Percentiles rank a stretch among this genome's conserved stretches.
These are phyloP conservation scores for Psittacula echo DNA, from an alignment of 2,797 vertebrate genomes.

Conservation along the genomic window DNA sequence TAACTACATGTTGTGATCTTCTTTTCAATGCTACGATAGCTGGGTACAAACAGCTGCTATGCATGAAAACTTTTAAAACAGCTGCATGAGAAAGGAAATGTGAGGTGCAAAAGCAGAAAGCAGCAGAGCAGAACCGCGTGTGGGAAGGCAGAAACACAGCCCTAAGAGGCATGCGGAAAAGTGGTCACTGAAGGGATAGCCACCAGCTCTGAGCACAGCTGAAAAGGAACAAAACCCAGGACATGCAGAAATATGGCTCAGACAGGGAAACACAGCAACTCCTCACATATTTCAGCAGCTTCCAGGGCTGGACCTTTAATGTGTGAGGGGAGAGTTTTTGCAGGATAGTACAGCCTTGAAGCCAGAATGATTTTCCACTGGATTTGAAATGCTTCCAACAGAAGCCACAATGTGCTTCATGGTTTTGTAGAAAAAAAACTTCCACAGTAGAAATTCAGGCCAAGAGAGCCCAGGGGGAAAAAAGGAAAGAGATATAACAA, in stretches of 20 bases:
- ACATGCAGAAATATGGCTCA: neutral
- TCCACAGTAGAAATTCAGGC: neutral
- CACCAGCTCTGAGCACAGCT: neutral
- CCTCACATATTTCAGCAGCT: neutral
- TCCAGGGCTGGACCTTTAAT: neutral
- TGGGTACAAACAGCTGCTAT: neutral
- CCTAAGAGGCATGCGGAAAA: rapidly evolving
- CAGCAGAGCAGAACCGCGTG: rapidly evolving
- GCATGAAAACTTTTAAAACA: neutral
- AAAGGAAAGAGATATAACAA: neutral
- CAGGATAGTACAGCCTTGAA: neutral
- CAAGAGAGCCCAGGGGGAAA: neutral
- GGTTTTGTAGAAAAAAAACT: neutral
- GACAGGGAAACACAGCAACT: rapidly evolving
- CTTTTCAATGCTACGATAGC: rapidly evolving
- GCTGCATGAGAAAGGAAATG: rapidly evolving
- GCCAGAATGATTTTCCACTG: neutral
- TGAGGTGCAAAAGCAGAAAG: rapidly evolving
- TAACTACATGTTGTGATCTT: rapidly evolving
- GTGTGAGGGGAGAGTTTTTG: neutral
- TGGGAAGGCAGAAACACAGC: rapidly evolving
- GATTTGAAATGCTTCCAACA: neutral
- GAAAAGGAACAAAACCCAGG: neutral
- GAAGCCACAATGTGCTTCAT: neutral
- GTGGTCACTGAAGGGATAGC: rapidly evolving